Conservation (phyloP, 2,797 vertebrate genomes). For the Peromyscus nudipes region DNA sequence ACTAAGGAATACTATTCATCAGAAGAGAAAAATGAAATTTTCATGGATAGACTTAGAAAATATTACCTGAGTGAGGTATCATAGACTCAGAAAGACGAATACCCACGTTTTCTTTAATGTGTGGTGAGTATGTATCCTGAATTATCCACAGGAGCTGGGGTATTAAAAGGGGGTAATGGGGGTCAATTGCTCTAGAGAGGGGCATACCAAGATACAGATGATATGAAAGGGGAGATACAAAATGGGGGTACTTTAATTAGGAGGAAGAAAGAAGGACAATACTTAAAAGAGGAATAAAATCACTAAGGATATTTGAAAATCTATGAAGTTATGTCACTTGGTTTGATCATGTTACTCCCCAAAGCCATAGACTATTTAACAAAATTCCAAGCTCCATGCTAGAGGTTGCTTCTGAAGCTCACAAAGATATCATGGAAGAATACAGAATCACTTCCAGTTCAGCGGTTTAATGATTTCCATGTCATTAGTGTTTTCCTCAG, state of each 20-base stretch:
- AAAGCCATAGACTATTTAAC: neutral
- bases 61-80: neutral
- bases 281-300: too few species aligned
- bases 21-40: neutral
- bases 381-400: neutral
- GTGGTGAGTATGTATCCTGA: neutral
- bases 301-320: neutral
- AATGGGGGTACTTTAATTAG: neutral
- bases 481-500: rapidly evolving
- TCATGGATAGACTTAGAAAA: neutral
- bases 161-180: neutral
- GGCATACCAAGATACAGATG: neutral
- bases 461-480: neutral
- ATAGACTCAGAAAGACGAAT: neutral
- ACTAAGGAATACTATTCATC: neutral
- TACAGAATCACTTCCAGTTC: neutral
- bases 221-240: too few species aligned
- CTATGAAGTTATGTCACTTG: neutral
- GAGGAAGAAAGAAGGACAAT: neutral
- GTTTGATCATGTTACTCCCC: neutral
- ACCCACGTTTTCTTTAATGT: neutral
- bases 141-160: neutral
- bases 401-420: neutral
- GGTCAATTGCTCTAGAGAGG: neutral
- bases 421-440: neutral